Evolutionary conservation across 2,113 vertebrate species (phyloP).

Genomic region (Scophthalmus maximus): DNA sequence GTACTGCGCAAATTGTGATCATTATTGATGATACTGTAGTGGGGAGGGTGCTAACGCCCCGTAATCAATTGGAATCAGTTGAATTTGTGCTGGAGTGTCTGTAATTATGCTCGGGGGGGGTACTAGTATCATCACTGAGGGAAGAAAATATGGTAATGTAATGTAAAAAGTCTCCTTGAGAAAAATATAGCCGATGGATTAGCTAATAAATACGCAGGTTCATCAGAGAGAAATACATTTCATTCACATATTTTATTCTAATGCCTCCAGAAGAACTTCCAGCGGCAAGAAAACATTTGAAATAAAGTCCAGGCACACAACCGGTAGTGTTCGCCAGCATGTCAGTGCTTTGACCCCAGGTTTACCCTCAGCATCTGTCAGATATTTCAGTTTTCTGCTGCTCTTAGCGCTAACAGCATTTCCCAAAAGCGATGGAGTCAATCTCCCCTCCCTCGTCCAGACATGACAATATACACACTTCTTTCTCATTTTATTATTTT

Average conservation of each 20-base stretch:
- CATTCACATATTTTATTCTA: not conserved
- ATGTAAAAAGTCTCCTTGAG: not conserved
- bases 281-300: too few species aligned
- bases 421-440: too few species aligned
- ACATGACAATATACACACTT: too few species aligned
- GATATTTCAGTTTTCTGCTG: too few species aligned
- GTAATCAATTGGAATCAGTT: constrained; percentile 33
- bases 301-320: not conserved
- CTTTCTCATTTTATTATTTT: too few species aligned
- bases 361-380: too few species aligned
- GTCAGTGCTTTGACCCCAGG: too few species aligned
- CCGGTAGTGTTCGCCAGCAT: too few species aligned
- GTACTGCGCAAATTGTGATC: constrained; percentile 37
- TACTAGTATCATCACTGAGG: not conserved
- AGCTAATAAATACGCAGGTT: not conserved
- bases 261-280: too few species aligned
- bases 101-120: constrained; percentile 29
- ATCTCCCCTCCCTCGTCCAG: too few species aligned
- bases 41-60: constrained; percentile 4
- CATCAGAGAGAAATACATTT: not conserved
- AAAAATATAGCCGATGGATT: not conserved
- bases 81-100: not conserved
- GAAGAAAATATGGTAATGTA: not conserved
- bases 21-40: constrained; percentile 54
- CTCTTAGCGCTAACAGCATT: too few species aligned